phyloP scores from a whole-genome alignment of 2,113 vertebrate genomes.

The Acinonyx jubatus region DNA sequence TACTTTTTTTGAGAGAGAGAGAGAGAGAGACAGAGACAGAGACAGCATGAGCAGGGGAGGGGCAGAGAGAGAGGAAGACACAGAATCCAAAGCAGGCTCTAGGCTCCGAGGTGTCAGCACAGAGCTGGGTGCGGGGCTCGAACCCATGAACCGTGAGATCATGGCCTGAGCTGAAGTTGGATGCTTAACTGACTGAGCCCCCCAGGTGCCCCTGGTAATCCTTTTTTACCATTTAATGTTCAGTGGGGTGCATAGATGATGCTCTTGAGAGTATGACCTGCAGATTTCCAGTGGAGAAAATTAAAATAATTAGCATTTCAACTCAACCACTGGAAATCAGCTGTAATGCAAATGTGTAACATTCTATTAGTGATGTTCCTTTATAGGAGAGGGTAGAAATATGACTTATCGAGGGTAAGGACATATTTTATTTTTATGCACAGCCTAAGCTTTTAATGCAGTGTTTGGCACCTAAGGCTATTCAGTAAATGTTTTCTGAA shows the following conservation, averaged over 20 bases:
- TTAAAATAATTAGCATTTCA: slow-evolving; percentile 31
- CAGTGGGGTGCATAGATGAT: neutral
- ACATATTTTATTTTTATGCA: neutral
- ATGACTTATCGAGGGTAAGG: neutral
- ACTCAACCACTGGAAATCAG: neutral
- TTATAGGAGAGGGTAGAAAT: neutral
- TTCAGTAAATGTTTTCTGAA: neutral
- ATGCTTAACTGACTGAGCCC: too few species aligned
- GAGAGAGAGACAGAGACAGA: too few species aligned
- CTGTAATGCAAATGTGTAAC: neutral
- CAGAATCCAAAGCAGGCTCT: too few species aligned
- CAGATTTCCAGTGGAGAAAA: neutral
- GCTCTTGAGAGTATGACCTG: neutral
- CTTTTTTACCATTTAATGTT: slow-evolving; percentile 4
- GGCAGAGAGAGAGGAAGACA: too few species aligned
- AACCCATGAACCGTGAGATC: too few species aligned
- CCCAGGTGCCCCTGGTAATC: neutral
- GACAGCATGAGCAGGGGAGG: too few species aligned
- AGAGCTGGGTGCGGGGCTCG: too few species aligned
- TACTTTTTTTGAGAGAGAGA: too few species aligned
- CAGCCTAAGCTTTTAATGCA: neutral
- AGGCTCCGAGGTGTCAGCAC: too few species aligned
- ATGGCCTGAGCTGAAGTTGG: too few species aligned
- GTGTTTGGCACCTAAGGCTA: neutral
- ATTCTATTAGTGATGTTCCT: neutral